Percentiles rank a stretch among this genome's conserved stretches.
phyloP scores from a whole-genome alignment of 2,888 invertebrate species.

The Carterocephalus palaemon region DNA sequence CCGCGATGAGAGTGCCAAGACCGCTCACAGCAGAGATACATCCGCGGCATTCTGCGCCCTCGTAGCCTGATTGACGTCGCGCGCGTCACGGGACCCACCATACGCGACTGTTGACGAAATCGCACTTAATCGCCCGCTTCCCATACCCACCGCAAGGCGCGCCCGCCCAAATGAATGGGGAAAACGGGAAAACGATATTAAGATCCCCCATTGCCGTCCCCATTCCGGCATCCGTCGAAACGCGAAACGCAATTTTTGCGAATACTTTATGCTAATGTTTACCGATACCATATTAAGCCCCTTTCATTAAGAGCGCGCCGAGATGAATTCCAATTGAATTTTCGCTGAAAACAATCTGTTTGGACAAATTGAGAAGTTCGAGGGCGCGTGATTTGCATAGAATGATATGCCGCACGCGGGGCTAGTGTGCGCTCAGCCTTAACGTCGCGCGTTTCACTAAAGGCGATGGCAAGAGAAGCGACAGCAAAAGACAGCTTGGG shows the following conservation, averaged over 20 bases:
- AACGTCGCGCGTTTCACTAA: not conserved
- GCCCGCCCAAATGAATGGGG: constrained; percentile 14
- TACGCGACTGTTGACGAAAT: constrained; percentile 41
- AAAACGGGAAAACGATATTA: constrained; percentile 41
- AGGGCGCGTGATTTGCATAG: constrained; percentile 50
- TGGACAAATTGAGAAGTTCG: constrained; percentile 58
- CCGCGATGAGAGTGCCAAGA: constrained; percentile 9
- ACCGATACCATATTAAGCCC: constrained; percentile 49
- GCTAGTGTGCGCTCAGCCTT: constrained; percentile 9
- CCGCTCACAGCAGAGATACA: constrained; percentile 14
- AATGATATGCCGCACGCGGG: constrained; percentile 42
- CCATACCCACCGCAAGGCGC: constrained; percentile 19
- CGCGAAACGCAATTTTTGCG: constrained; percentile 58
- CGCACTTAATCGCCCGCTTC: constrained; percentile 42
- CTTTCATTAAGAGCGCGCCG: constrained; percentile 52
- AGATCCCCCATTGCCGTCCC: constrained; percentile 49
- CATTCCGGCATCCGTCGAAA: constrained; percentile 39
- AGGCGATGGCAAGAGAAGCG: too few relatives aligned
- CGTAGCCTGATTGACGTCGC: constrained; percentile 38
- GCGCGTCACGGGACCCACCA: constrained; percentile 38
- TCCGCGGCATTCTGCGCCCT: constrained; percentile 5
- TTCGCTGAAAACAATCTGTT: constrained; percentile 62
- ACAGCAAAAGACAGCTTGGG: too few relatives aligned
- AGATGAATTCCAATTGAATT: constrained; percentile 58
- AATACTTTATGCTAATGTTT: constrained; percentile 65